These are phyloP conservation scores for Parapristionchus giblindavisi DNA, from an alignment of 2,888 invertebrate species.

Conservation along the genomic window DNA sequence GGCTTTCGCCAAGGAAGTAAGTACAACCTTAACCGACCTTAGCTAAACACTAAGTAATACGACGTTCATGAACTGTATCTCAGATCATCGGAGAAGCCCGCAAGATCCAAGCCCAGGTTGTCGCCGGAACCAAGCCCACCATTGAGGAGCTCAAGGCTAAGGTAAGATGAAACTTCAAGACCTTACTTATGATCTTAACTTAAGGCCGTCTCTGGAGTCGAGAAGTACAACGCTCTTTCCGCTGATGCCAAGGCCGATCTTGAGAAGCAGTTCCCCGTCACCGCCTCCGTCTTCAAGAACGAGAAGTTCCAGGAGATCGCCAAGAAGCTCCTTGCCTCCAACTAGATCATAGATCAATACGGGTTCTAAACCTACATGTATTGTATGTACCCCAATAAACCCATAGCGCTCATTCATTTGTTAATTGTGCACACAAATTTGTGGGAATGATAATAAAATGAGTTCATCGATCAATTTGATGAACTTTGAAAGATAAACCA, in stretches of 20 bases:
- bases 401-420: no score
- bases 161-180: constrained; percentile 31
- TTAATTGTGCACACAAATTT: no score
- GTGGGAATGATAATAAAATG: no score
- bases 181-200: no score
- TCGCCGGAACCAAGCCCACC: constrained; percentile 40
- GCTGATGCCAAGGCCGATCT: constrained; percentile 44
- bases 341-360: no score
- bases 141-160: constrained; percentile 40
- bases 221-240: constrained; percentile 44
- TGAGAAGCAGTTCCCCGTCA: constrained; percentile 45
- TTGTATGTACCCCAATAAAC: no score
- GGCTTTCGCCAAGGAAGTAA: constrained; percentile 56
- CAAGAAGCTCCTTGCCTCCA: constrained; percentile 18
- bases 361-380: no score
- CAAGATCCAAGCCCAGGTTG: constrained; percentile 38
- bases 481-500: no score
- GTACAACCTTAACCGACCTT: background rate
- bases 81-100: constrained; percentile 40
- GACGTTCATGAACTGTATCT: background rate
- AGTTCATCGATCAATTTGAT: no score
- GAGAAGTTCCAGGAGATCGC: constrained; percentile 37
- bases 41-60: background rate
- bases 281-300: constrained; percentile 42
- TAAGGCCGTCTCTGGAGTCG: constrained; percentile 23